These are phyloP conservation scores for Pangasius larnaudii DNA, from an alignment of 2,797 vertebrate species.

Conservation along the genomic window DNA sequence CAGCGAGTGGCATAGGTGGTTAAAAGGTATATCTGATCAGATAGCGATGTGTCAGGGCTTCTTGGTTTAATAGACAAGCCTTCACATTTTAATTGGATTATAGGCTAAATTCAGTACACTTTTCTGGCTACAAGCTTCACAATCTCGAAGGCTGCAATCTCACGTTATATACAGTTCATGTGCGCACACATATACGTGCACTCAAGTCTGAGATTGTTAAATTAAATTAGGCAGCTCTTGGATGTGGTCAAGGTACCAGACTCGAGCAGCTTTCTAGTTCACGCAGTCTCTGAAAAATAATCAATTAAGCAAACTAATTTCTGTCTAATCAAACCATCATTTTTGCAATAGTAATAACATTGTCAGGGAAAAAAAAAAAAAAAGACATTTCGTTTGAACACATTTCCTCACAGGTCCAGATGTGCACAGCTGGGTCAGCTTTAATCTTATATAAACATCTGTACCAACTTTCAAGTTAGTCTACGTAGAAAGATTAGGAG, in stretches of 20 bases:
- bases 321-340: constrained; percentile 28
- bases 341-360: constrained; percentile 32
- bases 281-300: neutral
- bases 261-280: neutral
- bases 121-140: constrained; percentile 13
- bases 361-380: neutral
- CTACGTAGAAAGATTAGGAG: constrained; percentile 14
- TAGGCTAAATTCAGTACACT: neutral
- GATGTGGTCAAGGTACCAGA: neutral
- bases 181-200: neutral
- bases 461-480: constrained; percentile 44
- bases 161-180: neutral
- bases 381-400: constrained; percentile 36
- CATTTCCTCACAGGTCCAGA: constrained; percentile 38
- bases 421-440: constrained; percentile 51
- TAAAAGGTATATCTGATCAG: neutral
- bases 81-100: neutral
- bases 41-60: neutral
- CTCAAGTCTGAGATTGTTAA: neutral
- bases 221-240: neutral
- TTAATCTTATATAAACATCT: constrained; percentile 54
- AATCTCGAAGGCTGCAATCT: neutral
- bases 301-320: constrained; percentile 8
- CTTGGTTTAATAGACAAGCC: neutral
- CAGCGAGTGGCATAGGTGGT: neutral